Base-by-base conservation (phyloP, 1,140 invertebrate genomes). In the Leptoteleia sp. region DNA sequence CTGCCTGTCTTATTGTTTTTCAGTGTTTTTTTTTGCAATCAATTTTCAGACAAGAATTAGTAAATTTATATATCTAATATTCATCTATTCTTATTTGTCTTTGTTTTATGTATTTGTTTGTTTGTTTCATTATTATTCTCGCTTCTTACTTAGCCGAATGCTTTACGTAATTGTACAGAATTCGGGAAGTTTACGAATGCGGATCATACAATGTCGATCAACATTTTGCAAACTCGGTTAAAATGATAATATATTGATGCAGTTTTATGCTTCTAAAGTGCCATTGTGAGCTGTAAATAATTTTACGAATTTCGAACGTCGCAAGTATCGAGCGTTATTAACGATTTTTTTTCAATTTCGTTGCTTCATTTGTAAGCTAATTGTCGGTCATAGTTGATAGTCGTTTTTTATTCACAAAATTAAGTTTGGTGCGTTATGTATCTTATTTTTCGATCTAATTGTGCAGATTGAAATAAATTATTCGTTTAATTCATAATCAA, bases 221-320 rank as follows among this genome's bases (percentile, higher is more conserved):
- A 64, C 48, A 73, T 73, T 73, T 57, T 50, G 50, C 33, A 43
- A 55, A 73, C 59, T 64, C 70, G 38, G 52, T 75, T 65, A 61
- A 75, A 65, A 75, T 75, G 50, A 64, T 55, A 50, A 75, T 75
- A 75, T 37, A 65, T 64, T 75, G 71, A 75, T 75, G 71, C 71
- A 75, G 71, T 75, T 75, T 75, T 75, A 75, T 75, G 71, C 71
- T 75, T 75, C 71, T 75, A 75, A 73, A 75, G 71, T 75, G 71
- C 72, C 72, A 76, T 68, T 67, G 72, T 45, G 64, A 76, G 72
- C 64, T 76, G 72, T 76, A 76, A 54, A 76, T 76, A 76, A 76
- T 76, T 76, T 76, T 76, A 76, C 27, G 64, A 68, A 55, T 68
- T 76, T 70, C 57, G 40, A 62, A 76, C 42, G 40, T 76, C 54